Evolutionary conservation across 2,888 invertebrate genomes (phyloP), one percentile per base, ranked within the genome.

Genomic region (Charanyca ferruginea): DNA sequence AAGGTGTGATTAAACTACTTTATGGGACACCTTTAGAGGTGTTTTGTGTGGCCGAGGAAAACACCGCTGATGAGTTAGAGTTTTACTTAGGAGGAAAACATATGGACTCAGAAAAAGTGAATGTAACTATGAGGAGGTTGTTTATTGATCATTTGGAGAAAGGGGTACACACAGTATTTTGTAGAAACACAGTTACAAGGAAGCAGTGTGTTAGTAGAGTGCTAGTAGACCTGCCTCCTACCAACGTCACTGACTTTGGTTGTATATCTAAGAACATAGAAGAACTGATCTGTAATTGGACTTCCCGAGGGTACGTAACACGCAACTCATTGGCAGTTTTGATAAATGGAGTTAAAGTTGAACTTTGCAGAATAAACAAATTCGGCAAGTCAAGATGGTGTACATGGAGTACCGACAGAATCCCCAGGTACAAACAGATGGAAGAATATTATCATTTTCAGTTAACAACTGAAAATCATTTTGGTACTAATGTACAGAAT

Each of bases 241-340:
- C 94, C 67, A 90, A 95, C 79, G 97, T 98, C 3, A 90, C 93
- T 11, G 96, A 98, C 87, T 98, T 98, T 84, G 92, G 93, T 28
- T 98, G 98, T 86, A 91, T 97, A 54, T 97, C 98, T 13, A 93
- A 96, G 74, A 98, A 98, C 88, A 97, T 97, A 93, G 96, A 97
- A 58, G 96, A 96, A 81, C 92, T 98, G 79, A 97, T 96, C 16
- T 98, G 98, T 87, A 96, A 96, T 1, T 98, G 98, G 97, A 96
- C 96, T 0, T 94, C 96, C 49, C 96, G 97, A 1, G 83, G 85
- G 1, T 97, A 65, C 42, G 80, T 75, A 38, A 87, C 90, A 35
- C 88, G 87, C 53, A 93, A 91, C 69, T 79, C 81, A 22, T 67
- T 94, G 35, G 87, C 89, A 55, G 92, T 91, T 73, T 78, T 85